Base-by-base conservation (phyloP, 2,797 vertebrate species). In the Pyrrhura leucotis region DNA sequence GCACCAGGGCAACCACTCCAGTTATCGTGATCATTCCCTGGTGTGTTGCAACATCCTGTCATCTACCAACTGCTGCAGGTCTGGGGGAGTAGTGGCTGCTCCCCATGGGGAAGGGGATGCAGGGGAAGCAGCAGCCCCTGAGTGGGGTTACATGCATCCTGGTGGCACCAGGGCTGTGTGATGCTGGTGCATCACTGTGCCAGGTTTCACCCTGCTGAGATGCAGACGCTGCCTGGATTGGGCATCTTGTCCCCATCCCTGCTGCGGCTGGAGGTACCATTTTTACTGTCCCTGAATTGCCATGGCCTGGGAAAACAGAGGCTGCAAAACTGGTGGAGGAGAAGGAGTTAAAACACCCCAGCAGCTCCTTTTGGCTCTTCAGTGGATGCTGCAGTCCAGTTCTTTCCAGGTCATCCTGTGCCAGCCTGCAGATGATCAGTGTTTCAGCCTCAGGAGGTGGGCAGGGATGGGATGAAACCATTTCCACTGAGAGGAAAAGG, bases 1-100 rank as follows among this genome's bases (percentile, higher is more conserved):
- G 96, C 96, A 95, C 96, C 96, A 95, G 95, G 94, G 96, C 94
- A 97, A 97, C 94, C 93, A 83, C 85, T 95, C 69, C 25, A 91
- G 95, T 90, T 97, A 95, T 95, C 90, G 63, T 96, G 95, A 95
- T 94, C 92, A 93, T 95, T 96, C 90, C 92, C 83, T 2, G 40
- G 94, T 56, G 22, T 89, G 93, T 93, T 95, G 83, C 91, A 93
- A 95, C 91, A 96, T 89, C 87, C 93, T 5, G 22, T 87, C 89
- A 90, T 89, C 74, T 88, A 51, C 87, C 67, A 4, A 53, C 73
- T 56, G 83, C 86, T 77, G 89, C 80, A 33, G 19, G 89, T 25
- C 84, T 47, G 20, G 48, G 84, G 72, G 48, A 86, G 73, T 65
- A 68, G 81, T 33, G 31, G 63, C 77, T 66, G 35, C 68, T 62